A percentile compares a stretch with the other conserved stretches of the same genome.
Evolutionary conservation across 1,140 invertebrate genomes (phyloP).

Genomic region (Planococcus citri): DNA sequence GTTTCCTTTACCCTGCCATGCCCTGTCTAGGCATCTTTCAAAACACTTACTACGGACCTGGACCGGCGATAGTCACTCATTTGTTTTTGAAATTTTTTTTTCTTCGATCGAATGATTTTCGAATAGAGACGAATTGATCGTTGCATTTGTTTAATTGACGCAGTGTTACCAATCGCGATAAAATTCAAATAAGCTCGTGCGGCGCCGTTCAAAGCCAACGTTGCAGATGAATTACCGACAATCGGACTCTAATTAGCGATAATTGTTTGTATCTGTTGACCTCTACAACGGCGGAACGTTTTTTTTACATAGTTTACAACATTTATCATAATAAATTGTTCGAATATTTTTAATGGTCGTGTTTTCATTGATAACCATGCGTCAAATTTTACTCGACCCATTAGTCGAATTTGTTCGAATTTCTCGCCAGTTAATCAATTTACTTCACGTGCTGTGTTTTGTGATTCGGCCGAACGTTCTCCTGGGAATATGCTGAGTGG

Average conservation of each 20-base stretch:
- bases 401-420: too few relatives aligned
- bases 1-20: too few relatives aligned
- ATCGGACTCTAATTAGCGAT: conserved; percentile 12
- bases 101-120: too few relatives aligned
- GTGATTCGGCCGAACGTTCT: too few relatives aligned
- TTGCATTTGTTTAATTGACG: not conserved
- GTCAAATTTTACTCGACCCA: too few relatives aligned
- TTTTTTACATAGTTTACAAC: not conserved
- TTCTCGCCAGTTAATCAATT: too few relatives aligned
- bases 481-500: too few relatives aligned
- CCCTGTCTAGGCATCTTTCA: too few relatives aligned
- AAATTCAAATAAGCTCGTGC: not conserved
- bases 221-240: not conserved
- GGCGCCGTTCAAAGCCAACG: not conserved
- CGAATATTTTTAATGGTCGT: conserved; percentile 3
- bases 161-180: not conserved
- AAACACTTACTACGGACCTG: too few relatives aligned
- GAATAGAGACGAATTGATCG: not conserved
- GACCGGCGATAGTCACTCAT: too few relatives aligned
- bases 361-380: not conserved
- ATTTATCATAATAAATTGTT: not conserved
- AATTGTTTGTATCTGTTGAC: conserved; percentile 17
- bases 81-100: too few relatives aligned
- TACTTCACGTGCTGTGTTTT: too few relatives aligned
- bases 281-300: not conserved